A percentile compares a stretch with the other conserved stretches of the same genome.
Evolutionary conservation across 2,888 invertebrate species (phyloP).

Genomic region (Agrotis clavis): DNA sequence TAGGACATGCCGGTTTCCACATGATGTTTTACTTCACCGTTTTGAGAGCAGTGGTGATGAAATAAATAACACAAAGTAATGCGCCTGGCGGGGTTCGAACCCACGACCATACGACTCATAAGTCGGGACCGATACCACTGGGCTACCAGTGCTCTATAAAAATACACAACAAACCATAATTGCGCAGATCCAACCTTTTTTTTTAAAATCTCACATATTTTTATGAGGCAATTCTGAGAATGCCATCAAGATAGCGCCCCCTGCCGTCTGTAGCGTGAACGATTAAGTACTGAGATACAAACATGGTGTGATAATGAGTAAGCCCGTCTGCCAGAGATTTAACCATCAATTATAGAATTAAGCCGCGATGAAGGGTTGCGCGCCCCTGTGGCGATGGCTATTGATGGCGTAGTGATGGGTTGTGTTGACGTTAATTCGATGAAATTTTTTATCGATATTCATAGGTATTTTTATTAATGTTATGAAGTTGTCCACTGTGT

Average conservation of each 20-base stretch:
- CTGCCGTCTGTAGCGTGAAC: slow-evolving; percentile 61
- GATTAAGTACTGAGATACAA: slow-evolving; percentile 74
- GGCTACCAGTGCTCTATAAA: no score
- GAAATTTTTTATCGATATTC: slow-evolving; percentile 8
- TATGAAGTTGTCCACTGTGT: background rate
- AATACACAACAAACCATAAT: background rate
- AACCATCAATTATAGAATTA: slow-evolving; percentile 91
- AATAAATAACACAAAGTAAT: no score
- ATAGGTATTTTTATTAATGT: background rate
- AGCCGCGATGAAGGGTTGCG: slow-evolving; percentile 87
- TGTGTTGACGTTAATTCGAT: slow-evolving; percentile 13
- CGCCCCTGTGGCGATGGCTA: slow-evolving; percentile 78
- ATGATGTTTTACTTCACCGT: no score
- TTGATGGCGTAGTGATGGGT: slow-evolving; percentile 70
- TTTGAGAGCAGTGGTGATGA: no score
- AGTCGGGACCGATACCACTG: no score
- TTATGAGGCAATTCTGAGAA: slow-evolving; percentile 68
- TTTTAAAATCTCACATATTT: slow-evolving; percentile 50
- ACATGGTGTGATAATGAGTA: slow-evolving; percentile 86
- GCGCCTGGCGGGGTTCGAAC: no score
- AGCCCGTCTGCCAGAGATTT: slow-evolving; percentile 86
- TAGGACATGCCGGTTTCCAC: no score
- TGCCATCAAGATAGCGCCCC: slow-evolving; percentile 79
- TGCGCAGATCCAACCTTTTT: background rate
- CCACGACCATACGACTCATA: no score